phyloP scores from a whole-genome alignment of 1,140 invertebrate species.

The Hermetia illucens region DNA sequence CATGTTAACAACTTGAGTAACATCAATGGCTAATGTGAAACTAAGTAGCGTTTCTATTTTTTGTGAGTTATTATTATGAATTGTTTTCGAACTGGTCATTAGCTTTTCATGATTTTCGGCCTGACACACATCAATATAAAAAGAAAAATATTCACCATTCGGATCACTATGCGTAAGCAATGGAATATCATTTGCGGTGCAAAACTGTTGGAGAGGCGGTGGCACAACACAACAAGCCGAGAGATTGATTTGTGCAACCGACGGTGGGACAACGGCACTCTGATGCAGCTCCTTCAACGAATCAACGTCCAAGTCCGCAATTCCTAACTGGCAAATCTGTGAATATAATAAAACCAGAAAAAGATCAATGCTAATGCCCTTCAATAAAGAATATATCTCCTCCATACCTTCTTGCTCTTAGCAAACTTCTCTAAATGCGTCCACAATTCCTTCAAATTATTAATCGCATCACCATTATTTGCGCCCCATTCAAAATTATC shows the following conservation, averaged over 20 bases:
- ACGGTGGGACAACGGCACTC: conserved; percentile 71
- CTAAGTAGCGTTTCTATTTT: too few relatives aligned
- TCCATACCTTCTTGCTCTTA: conserved; percentile 15
- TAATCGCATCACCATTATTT: conserved; percentile 35
- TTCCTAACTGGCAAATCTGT: conserved; percentile 60
- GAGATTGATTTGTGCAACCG: conserved; percentile 90
- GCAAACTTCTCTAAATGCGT: conserved; percentile 20
- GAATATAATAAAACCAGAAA: background rate
- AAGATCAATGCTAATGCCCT: background rate
- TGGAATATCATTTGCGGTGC: conserved; percentile 80
- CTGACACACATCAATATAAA: too few relatives aligned
- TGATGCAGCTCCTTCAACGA: conserved; percentile 63
- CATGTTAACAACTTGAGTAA: too few relatives aligned
- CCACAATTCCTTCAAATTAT: conserved; percentile 43
- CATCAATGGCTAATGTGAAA: too few relatives aligned
- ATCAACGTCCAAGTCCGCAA: conserved; percentile 76
- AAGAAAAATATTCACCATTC: conserved; percentile 42
- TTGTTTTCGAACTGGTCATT: too few relatives aligned
- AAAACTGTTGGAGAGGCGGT: conserved; percentile 74
- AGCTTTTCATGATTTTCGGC: too few relatives aligned
- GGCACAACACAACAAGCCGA: conserved; percentile 93
- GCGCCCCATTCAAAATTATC: conserved; percentile 10
- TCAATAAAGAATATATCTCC: background rate
- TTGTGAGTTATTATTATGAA: too few relatives aligned
- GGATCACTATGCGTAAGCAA: conserved; percentile 92